A percentile compares a stretch with the other conserved stretches of the same genome.
phyloP scores from a whole-genome alignment of 2,888 invertebrate species.

The Agrotis clavis region DNA sequence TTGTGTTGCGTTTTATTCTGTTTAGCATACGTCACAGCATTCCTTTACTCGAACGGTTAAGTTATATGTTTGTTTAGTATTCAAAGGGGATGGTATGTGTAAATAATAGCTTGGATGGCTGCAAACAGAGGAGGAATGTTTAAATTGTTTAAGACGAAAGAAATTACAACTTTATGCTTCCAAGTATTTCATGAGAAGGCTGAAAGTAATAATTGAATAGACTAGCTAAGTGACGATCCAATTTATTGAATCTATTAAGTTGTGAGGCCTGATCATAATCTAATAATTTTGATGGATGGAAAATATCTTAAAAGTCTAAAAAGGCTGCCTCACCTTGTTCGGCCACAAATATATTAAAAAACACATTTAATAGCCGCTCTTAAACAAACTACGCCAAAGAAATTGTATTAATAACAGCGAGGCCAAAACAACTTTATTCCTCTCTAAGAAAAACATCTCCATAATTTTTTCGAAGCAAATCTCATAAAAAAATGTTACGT shows the following conservation, averaged over 20 bases:
- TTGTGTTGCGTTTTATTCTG: slow-evolving; percentile 41
- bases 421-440: slow-evolving; percentile 37
- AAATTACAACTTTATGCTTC: neutral
- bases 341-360: neutral
- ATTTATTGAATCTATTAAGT: slow-evolving; percentile 24
- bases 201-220: neutral
- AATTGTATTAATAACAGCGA: slow-evolving; percentile 34
- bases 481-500: slow-evolving; percentile 58
- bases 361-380: slow-evolving; percentile 28
- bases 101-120: slow-evolving; percentile 44
- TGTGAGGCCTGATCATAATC: neutral
- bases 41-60: slow-evolving; percentile 27
- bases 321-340: neutral
- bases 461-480: slow-evolving; percentile 50
- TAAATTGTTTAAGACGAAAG: slow-evolving; percentile 2
- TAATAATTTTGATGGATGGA: slow-evolving; percentile 6
- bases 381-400: slow-evolving; percentile 32
- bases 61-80: slow-evolving; percentile 52
- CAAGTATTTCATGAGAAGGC: neutral
- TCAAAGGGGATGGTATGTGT: slow-evolving; percentile 36
- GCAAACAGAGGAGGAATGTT: neutral
- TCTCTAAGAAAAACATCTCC: slow-evolving; percentile 49
- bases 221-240: neutral
- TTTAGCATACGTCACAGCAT: slow-evolving; percentile 46
- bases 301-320: neutral